Evolutionary conservation across 2,113 vertebrate species (phyloP).

Genomic region (Otus sunia): DNA sequence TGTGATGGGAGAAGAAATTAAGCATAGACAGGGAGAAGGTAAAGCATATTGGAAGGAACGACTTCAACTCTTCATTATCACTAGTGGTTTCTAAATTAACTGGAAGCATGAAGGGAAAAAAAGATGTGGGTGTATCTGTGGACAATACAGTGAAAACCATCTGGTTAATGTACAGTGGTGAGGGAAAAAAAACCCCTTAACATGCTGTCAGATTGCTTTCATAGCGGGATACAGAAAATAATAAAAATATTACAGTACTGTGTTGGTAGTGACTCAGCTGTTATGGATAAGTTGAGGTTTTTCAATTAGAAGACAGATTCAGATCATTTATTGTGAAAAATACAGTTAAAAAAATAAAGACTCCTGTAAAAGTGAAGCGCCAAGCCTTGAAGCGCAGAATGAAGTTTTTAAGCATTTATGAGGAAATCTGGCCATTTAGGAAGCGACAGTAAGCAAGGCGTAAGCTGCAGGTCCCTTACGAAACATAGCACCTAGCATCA

Average conservation of each 20-base stretch:
- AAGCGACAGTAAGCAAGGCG: not conserved
- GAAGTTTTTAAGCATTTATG: not conserved
- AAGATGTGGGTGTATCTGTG: conserved; percentile 52
- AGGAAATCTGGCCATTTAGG: not conserved
- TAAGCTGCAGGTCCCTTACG: not conserved
- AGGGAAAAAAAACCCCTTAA: not conserved
- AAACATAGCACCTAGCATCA: not conserved
- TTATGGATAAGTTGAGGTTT: not conserved
- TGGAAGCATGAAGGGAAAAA: not conserved
- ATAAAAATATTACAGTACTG: conserved; percentile 37
- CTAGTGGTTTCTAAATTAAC: conserved; percentile 53
- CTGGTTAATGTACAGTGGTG: conserved; percentile 59
- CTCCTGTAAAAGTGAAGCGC: not conserved
- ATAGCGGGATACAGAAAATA: conserved; percentile 15
- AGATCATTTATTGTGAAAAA: not conserved
- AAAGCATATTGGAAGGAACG: conserved; percentile 47
- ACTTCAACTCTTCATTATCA: conserved; percentile 6
- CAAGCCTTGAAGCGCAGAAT: not conserved
- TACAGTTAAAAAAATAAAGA: not conserved
- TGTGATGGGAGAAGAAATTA: conserved; percentile 26
- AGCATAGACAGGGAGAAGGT: conserved; percentile 20
- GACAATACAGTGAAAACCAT: conserved; percentile 60
- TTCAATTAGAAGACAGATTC: conserved; percentile 14
- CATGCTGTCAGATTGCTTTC: conserved; percentile 23
- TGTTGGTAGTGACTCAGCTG: conserved; percentile 40